Percentiles rank a stretch among this genome's conserved stretches.
Conservation (phyloP, 1,140 invertebrate genomes). For the Oncopodura yosiiana region DNA sequence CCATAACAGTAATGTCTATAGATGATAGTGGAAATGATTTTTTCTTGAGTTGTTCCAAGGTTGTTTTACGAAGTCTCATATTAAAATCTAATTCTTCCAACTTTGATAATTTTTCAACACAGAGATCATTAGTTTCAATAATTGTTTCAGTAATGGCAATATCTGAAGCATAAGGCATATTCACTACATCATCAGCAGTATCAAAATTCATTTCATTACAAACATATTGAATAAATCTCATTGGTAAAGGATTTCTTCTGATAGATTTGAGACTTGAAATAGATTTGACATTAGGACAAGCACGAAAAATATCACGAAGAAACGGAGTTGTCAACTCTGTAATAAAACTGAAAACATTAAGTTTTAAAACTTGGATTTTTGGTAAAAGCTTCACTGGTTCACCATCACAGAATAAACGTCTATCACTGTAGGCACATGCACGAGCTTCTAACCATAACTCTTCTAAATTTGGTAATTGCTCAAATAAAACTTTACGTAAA, state of each 20-base stretch:
- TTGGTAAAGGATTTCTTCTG: conserved; percentile 16
- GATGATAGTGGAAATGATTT: conserved; percentile 6
- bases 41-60: neutral
- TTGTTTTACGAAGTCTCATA: conserved; percentile 3
- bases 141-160: conserved; percentile 18
- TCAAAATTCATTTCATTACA: conserved; percentile 23
- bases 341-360: conserved; percentile 22
- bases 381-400: conserved; percentile 10
- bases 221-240: conserved; percentile 23
- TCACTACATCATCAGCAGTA: conserved; percentile 21
- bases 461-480: conserved; percentile 17
- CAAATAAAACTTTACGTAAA: conserved; percentile 12
- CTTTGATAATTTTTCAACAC: conserved; percentile 11
- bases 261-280: conserved; percentile 12
- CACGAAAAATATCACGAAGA: conserved; percentile 15
- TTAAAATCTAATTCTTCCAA: conserved; percentile 15
- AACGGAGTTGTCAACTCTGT: conserved; percentile 20
- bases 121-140: conserved; percentile 19
- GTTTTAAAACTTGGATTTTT: conserved; percentile 15
- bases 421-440: conserved; percentile 15
- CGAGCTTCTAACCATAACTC: conserved; percentile 18
- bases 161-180: conserved; percentile 18
- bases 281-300: conserved; percentile 16
- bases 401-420: conserved; percentile 11
- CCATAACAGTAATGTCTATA: conserved; percentile 14